A percentile compares a stretch with the other conserved stretches of the same genome.
Evolutionary conservation across 2,888 invertebrate species (phyloP).

Genomic region (Drepanosiphum platanoidis): DNA sequence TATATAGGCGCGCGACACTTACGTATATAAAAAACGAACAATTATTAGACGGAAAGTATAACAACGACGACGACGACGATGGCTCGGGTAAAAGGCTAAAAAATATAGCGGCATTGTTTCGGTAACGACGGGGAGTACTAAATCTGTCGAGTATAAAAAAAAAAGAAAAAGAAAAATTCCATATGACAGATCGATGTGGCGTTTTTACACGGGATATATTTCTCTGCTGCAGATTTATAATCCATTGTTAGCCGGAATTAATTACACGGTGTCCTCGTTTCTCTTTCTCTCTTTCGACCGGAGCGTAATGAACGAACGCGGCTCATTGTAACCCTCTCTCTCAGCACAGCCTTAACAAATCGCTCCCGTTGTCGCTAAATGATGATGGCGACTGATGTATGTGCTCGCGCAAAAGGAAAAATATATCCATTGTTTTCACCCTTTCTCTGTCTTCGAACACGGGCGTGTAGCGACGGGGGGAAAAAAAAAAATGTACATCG

Average conservation of each 20-base stretch:
- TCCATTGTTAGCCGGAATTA: conserved; percentile 53
- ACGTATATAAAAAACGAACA: not conserved
- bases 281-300: not conserved
- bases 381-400: conserved; percentile 50
- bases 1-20: not conserved
- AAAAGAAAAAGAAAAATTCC: conserved; percentile 11
- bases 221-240: conserved; percentile 54
- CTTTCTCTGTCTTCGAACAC: conserved; percentile 24
- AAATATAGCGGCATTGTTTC: conserved; percentile 27
- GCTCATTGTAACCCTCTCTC: conserved; percentile 50
- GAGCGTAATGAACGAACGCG: conserved; percentile 36
- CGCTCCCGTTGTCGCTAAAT: conserved; percentile 53
- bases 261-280: conserved; percentile 44
- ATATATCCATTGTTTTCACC: conserved; percentile 58
- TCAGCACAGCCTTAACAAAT: conserved; percentile 48
- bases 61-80: not conserved
- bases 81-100: not conserved
- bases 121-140: conserved; percentile 27
- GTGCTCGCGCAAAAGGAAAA: conserved; percentile 32
- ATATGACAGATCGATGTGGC: conserved; percentile 43
- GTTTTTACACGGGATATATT: conserved; percentile 47
- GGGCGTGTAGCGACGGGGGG: not conserved
- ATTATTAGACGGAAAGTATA: conserved; percentile 9
- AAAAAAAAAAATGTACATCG: not conserved
- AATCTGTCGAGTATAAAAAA: not conserved